Conservation (phyloP, 2,888 invertebrate genomes). For the Epirrita christyi region DNA sequence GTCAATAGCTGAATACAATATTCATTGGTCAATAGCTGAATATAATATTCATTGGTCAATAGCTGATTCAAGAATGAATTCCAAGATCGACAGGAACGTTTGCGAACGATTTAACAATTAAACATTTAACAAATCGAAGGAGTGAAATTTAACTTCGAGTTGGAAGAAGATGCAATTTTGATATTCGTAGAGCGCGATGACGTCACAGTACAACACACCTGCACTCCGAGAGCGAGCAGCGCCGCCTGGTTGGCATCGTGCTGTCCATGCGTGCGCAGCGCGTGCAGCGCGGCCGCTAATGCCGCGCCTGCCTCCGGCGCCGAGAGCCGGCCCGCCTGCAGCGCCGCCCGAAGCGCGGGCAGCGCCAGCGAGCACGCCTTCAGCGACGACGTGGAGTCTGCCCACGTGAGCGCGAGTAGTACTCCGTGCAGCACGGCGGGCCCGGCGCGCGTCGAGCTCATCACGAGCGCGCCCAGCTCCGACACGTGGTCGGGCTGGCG, state of each 20-base stretch:
- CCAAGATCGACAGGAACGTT: too few species aligned
- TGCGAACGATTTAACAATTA: too few species aligned
- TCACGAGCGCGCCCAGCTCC: slow-evolving; percentile 90
- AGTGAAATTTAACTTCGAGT: too few species aligned
- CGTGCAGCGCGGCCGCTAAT: slow-evolving; percentile 91
- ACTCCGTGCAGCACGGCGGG: slow-evolving; percentile 67
- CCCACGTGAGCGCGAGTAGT: slow-evolving; percentile 87
- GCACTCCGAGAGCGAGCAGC: slow-evolving; percentile 91
- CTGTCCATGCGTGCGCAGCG: slow-evolving; percentile 94
- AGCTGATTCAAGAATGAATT: too few species aligned
- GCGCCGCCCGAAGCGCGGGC: slow-evolving; percentile 87
- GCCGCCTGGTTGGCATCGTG: slow-evolving; percentile 95
- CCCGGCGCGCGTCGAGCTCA: slow-evolving; percentile 80
- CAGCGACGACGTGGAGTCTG: slow-evolving; percentile 92
- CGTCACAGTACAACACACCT: too few species aligned
- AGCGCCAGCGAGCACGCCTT: slow-evolving; percentile 91
- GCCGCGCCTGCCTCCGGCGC: slow-evolving; percentile 82
- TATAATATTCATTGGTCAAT: too few species aligned
- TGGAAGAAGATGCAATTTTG: too few species aligned
- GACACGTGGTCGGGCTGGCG: slow-evolving; percentile 87
- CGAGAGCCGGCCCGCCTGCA: slow-evolving; percentile 80
- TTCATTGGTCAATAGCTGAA: too few species aligned
- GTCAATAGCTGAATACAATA: too few species aligned
- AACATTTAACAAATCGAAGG: too few species aligned
- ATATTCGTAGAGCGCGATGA: too few species aligned